A percentile compares a stretch with the other conserved stretches of the same genome.
phyloP scores from a whole-genome alignment of 2,888 invertebrate species.

The Trichogramma evanescens region DNA sequence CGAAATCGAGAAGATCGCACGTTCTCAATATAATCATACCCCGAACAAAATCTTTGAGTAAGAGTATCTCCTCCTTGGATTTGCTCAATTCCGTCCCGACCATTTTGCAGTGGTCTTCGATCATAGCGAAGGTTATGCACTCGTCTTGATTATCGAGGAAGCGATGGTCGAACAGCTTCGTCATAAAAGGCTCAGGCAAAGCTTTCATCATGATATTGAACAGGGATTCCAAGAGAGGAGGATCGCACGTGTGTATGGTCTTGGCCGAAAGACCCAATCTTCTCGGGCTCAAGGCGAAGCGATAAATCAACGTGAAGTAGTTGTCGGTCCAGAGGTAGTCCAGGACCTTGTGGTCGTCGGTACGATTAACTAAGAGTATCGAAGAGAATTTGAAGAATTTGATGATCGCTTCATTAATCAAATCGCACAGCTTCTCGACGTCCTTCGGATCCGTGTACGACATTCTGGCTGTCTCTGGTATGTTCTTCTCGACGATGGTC shows the following conservation, averaged over 20 bases:
- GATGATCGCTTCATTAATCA: background rate
- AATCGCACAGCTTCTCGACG: background rate
- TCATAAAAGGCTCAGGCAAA: background rate
- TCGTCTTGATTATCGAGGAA: background rate
- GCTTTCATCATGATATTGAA: conserved; percentile 22
- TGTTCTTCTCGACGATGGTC: background rate
- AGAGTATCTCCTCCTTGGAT: background rate
- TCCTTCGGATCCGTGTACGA: background rate
- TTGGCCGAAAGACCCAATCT: conserved; percentile 49
- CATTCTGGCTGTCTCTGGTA: background rate
- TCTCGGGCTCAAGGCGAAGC: conserved; percentile 44
- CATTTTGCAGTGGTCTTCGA: background rate
- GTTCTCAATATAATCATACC: background rate
- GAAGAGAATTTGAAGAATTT: background rate
- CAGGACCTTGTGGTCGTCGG: background rate
- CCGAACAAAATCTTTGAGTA: background rate
- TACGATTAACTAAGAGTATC: background rate
- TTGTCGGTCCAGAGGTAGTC: background rate
- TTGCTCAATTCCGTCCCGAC: background rate
- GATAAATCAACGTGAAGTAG: conserved; percentile 30
- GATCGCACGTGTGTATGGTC: conserved; percentile 45
- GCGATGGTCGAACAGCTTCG: background rate
- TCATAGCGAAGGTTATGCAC: background rate
- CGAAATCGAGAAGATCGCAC: background rate
- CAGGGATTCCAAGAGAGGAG: conserved; percentile 34